phyloP scores from a whole-genome alignment of 1,140 invertebrate species.

The Zaprionus davidi region DNA sequence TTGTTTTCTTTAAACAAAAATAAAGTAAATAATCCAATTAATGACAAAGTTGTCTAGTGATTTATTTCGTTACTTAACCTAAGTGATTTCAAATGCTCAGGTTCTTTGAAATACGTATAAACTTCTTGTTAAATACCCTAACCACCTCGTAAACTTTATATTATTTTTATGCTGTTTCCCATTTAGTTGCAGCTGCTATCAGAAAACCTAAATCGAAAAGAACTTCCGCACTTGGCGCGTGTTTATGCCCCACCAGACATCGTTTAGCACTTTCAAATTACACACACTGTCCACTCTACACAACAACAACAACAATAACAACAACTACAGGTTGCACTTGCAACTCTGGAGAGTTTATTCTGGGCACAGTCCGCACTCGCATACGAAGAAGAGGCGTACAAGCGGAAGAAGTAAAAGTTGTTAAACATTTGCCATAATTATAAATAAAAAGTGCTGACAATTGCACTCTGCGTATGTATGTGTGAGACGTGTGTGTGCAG shows the following conservation, averaged over 20 bases:
- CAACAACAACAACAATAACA: slow-evolving; percentile 22
- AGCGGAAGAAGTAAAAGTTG: slow-evolving; percentile 71
- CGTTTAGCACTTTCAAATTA: slow-evolving; percentile 63
- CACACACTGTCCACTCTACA: slow-evolving; percentile 2
- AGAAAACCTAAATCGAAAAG: slow-evolving; percentile 42
- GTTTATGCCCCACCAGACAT: slow-evolving; percentile 22
- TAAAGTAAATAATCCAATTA: neutral
- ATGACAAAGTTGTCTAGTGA: neutral
- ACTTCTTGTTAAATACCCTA: neutral
- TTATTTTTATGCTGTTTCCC: neutral
- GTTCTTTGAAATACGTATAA: neutral
- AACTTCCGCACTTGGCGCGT: slow-evolving; percentile 60
- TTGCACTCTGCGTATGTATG: neutral
- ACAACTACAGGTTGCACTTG: slow-evolving; percentile 31
- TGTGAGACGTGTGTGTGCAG: slow-evolving; percentile 20
- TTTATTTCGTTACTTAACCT: neutral
- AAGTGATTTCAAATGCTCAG: neutral
- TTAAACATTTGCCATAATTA: slow-evolving; percentile 59
- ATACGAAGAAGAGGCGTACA: slow-evolving; percentile 28
- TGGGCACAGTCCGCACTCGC: slow-evolving; percentile 9
- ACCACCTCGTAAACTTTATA: neutral
- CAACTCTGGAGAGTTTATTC: slow-evolving; percentile 55
- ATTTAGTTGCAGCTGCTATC: slow-evolving; percentile 44
- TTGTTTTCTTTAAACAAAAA: neutral
- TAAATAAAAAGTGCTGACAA: slow-evolving; percentile 38